A percentile compares a stretch with the other conserved stretches of the same genome.
Conservation (phyloP, 2,888 invertebrate genomes). For the Apamea monoglypha region DNA sequence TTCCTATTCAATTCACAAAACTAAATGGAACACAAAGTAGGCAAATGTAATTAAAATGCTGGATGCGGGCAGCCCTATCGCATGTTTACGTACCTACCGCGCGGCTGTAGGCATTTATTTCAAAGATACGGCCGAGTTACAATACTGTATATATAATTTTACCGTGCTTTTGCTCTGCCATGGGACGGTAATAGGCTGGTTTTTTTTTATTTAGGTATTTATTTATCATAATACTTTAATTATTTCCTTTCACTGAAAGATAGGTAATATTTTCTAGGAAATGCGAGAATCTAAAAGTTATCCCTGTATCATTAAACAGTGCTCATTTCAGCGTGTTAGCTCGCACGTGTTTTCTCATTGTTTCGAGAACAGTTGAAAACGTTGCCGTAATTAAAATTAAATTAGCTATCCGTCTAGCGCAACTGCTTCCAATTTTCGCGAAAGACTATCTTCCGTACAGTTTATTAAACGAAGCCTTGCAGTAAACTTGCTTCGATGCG, state of each 20-base stretch:
- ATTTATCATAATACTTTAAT: not conserved
- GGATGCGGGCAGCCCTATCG: no score
- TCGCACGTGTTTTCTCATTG: slow-evolving; percentile 35
- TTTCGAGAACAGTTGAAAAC: slow-evolving; percentile 57
- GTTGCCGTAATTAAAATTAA: slow-evolving; percentile 66
- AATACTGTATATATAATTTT: no score
- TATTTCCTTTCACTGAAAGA: not conserved
- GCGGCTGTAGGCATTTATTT: no score
- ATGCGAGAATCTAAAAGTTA: not conserved
- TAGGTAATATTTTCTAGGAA: not conserved
- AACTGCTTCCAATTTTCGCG: slow-evolving; percentile 66
- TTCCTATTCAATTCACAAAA: no score
- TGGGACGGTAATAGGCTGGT: no score
- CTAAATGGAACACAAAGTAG: no score
- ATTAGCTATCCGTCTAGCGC: slow-evolving; percentile 66
- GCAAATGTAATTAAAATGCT: no score
- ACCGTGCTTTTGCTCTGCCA: no score
- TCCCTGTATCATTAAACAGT: not conserved
- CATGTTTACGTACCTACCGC: no score
- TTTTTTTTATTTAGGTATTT: no score
- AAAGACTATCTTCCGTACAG: slow-evolving; percentile 60
- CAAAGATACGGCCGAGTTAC: no score
- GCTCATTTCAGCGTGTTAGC: not conserved
- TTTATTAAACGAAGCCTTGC: slow-evolving; percentile 65
- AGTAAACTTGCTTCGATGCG: slow-evolving; percentile 59